phyloP scores from a whole-genome alignment of 2,888 invertebrate genomes.

The Drosophila percnosoma region DNA sequence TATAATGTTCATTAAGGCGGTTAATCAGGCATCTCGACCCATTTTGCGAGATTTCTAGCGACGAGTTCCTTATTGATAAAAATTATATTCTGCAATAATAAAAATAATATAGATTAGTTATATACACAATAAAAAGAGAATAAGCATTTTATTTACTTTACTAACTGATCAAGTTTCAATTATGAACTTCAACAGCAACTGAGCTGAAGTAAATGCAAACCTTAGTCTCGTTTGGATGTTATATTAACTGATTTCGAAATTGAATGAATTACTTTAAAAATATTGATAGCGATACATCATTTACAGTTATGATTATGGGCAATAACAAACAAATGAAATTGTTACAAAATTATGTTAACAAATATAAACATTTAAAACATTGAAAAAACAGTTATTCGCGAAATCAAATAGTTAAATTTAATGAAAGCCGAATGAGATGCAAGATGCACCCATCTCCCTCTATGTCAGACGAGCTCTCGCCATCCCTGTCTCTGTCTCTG shows the following conservation, averaged over 20 bases:
- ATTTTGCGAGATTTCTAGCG: constrained; percentile 92
- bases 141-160: not conserved
- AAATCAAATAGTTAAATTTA: not conserved
- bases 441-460: not conserved
- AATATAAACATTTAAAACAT: not conserved
- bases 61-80: constrained; percentile 95
- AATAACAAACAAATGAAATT: not conserved
- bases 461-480: not conserved
- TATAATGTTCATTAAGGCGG: constrained; percentile 55
- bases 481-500: not conserved
- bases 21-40: constrained; percentile 86
- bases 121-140: not conserved
- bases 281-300: not conserved
- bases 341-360: not conserved
- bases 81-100: constrained; percentile 89
- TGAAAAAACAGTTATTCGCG: not conserved
- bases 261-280: not conserved
- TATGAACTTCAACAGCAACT: not conserved
- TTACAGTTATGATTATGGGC: not conserved
- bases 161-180: not conserved
- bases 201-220: not conserved
- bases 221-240: not conserved
- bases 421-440: not conserved
- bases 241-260: not conserved
- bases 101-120: constrained; percentile 7